Base-by-base conservation (phyloP, 2,888 invertebrate species). In the Megamerina dolium region DNA sequence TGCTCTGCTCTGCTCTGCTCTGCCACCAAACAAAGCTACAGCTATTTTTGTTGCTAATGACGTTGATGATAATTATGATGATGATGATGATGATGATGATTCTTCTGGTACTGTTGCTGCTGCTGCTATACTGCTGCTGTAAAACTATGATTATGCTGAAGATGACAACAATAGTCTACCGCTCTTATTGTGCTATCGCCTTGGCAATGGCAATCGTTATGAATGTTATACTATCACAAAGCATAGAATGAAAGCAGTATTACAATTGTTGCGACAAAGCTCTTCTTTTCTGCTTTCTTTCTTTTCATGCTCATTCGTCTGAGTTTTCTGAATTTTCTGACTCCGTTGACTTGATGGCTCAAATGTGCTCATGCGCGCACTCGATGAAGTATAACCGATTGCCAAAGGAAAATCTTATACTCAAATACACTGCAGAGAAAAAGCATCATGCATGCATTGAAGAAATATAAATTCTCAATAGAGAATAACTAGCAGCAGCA, bases 191-290 rank as follows among this genome's bases (percentile, higher is more conserved):
- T 64, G 64, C 58, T 60, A 56, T 64, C 65, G 61, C 65, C 62
- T 64, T 64, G 64, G 61, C 64, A 64, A 61, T 66, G 66, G 63
- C 55, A 59, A 56, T 60, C 61, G 58, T 57, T 64, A 55, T 64
- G 66, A 63, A 58, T 55, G 53, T 57, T 58, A 59, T 56, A 63
- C 57, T 54, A 53, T 52, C 51, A 41, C 40, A 37, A 21, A 21
- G 59, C 61, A 63, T 60, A 63, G 49, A 62, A 63, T 58, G 63
- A 56, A 58, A 57, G 56, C 51, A 55, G 54, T 48, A 46, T 42
- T 47, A 48, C 12, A 36, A 14, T 26, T 8, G 3, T 12, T 8
- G 5, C 12, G 20, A 17, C 37, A 33, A 33, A 3, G 18, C 35
- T 20, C 13, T 35, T 20, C 20, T 35, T 21, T 20, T 20, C 20